Evolutionary conservation across 2,888 invertebrate genomes (phyloP).

Genomic region (Campaea margaritaria): DNA sequence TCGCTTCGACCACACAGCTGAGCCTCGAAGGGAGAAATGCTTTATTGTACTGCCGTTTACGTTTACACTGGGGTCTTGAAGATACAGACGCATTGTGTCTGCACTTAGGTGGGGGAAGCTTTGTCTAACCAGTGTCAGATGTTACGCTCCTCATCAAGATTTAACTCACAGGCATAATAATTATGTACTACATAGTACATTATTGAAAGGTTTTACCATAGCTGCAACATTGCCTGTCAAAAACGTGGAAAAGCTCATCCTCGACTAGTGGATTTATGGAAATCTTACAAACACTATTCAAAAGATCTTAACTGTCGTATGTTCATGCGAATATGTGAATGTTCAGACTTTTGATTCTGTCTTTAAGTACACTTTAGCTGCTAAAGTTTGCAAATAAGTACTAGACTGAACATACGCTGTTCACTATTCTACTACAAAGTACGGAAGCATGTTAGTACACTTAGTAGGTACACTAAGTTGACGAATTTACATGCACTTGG

Average conservation of each 20-base stretch:
- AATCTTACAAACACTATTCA: too few relatives aligned
- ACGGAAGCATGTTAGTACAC: neutral
- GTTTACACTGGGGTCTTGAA: constrained; percentile 7
- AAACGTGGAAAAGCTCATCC: too few relatives aligned
- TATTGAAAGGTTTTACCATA: too few relatives aligned
- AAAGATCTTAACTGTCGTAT: neutral
- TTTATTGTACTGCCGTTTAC: constrained; percentile 53
- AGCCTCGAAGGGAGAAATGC: constrained; percentile 56
- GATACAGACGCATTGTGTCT: constrained; percentile 19
- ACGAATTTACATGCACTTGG: constrained; percentile 22
- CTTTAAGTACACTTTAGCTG: neutral
- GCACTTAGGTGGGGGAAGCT: constrained; percentile 34
- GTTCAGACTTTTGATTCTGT: neutral
- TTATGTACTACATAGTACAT: too few relatives aligned
- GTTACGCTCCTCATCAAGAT: neutral
- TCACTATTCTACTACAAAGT: neutral
- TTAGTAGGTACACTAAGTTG: neutral
- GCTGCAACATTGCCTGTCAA: too few relatives aligned
- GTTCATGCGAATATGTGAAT: neutral
- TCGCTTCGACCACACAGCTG: constrained; percentile 63
- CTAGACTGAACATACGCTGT: neutral
- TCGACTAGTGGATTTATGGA: too few relatives aligned
- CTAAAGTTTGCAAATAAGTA: constrained; percentile 7
- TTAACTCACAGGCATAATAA: neutral
- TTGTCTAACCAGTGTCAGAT: neutral